These are phyloP conservation scores for Cyaniris semiargus DNA, from an alignment of 2,888 invertebrate species.

Conservation along the genomic window DNA sequence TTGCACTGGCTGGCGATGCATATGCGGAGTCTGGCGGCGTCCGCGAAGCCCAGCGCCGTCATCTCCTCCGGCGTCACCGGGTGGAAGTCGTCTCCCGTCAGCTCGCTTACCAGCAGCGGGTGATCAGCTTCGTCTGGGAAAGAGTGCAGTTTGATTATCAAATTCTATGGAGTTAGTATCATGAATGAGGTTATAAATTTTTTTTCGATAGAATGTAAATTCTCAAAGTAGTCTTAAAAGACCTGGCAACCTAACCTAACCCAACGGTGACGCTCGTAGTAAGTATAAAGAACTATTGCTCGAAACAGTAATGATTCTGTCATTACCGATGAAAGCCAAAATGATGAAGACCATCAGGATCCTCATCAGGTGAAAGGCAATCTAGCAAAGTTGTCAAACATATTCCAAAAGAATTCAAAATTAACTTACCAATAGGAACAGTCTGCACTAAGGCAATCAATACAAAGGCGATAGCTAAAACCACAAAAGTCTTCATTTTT, in stretches of 20 bases:
- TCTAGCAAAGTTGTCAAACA: background rate
- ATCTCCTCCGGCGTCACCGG: slow-evolving; percentile 12
- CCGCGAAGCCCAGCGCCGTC: background rate
- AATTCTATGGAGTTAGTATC: background rate
- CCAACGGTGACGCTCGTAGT: background rate
- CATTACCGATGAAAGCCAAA: too few species aligned
- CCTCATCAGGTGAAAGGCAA: background rate
- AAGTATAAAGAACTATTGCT: too few species aligned
- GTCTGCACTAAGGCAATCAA: background rate
- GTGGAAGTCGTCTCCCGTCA: background rate
- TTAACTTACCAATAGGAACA: slow-evolving; percentile 10
- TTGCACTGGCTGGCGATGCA: slow-evolving; percentile 34
- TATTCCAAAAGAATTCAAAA: background rate
- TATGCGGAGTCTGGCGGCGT: slow-evolving; percentile 28
- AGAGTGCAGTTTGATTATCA: background rate
- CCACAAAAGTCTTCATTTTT: slow-evolving; percentile 25
- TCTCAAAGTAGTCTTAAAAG: background rate
- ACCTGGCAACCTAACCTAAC: too few species aligned
- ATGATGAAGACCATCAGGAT: background rate
- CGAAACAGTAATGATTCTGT: too few species aligned
- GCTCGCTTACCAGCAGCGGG: background rate
- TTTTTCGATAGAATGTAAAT: background rate
- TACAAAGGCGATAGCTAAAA: slow-evolving; percentile 4
- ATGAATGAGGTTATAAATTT: background rate
- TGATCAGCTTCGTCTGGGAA: background rate